Evolutionary conservation across 2,888 invertebrate genomes (phyloP).

Genomic region (Andrena camellia): DNA sequence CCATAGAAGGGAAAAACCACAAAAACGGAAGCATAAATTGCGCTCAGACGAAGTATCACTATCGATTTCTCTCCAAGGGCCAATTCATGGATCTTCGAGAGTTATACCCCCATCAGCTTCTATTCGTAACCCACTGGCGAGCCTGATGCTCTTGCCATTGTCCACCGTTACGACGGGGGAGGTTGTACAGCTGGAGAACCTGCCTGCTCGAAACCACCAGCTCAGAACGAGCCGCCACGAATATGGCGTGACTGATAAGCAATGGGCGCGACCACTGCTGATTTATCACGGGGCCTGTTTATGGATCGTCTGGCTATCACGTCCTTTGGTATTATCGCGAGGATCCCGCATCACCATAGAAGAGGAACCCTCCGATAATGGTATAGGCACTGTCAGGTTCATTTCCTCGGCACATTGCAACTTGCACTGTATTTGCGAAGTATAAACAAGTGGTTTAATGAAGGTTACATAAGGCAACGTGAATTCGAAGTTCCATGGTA

Average conservation of each 20-base stretch:
- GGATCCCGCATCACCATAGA: constrained; percentile 25
- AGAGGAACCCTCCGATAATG: constrained; percentile 8
- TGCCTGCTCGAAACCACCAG: constrained; percentile 54
- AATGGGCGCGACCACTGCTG: constrained; percentile 62
- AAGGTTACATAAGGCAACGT: not conserved
- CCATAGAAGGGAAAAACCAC: not conserved
- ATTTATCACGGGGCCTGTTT: constrained; percentile 69
- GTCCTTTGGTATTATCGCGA: constrained; percentile 60
- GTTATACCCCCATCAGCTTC: constrained; percentile 10
- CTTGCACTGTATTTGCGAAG: not conserved
- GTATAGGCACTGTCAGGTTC: not conserved
- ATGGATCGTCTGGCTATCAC: constrained; percentile 58
- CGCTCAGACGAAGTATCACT: not conserved
- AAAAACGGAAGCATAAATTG: not conserved
- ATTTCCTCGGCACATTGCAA: not conserved
- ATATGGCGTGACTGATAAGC: constrained; percentile 75
- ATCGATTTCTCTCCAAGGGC: not conserved
- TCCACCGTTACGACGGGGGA: constrained; percentile 26
- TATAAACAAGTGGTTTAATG: not conserved
- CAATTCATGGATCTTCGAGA: not conserved
- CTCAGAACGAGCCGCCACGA: constrained; percentile 67
- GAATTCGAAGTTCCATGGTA: not conserved
- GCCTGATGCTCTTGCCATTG: constrained; percentile 5
- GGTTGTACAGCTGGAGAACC: constrained; percentile 35
- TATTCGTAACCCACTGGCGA: not conserved